These are phyloP conservation scores for Hippocampus abdominalis DNA, from an alignment of 2,113 vertebrate genomes.

Conservation along the genomic window DNA sequence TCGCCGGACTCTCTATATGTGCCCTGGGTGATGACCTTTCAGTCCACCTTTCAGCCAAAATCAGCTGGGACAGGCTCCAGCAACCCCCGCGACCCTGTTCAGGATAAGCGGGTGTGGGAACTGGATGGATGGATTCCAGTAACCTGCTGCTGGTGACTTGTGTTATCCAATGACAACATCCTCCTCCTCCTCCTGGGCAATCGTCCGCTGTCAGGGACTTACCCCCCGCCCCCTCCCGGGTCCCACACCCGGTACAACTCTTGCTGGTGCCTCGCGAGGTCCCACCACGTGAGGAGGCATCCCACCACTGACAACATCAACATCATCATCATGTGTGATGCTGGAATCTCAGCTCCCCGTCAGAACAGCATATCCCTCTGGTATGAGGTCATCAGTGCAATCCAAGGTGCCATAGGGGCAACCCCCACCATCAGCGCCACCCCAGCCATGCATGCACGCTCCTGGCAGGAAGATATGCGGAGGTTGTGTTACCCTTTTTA, in stretches of 20 bases:
- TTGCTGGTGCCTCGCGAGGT: too few relatives aligned
- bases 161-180: conserved; percentile 31
- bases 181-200: too few relatives aligned
- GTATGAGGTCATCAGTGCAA: conserved; percentile 58
- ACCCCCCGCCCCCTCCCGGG: too few relatives aligned
- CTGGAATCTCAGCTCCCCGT: conserved; percentile 42
- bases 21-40: too few relatives aligned
- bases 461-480: conserved; percentile 43
- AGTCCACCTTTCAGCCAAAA: too few relatives aligned
- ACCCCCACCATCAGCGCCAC: conserved; percentile 1
- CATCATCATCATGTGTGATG: conserved; percentile 45
- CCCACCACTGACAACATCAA: conserved; percentile 22
- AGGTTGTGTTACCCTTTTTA: conserved; percentile 27
- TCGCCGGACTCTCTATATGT: too few relatives aligned
- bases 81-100: too few relatives aligned
- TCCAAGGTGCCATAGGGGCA: conserved; percentile 54
- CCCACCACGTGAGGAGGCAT: too few relatives aligned
- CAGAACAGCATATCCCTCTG: conserved; percentile 58
- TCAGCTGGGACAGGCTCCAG: too few relatives aligned
- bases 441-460: conserved; percentile 15
- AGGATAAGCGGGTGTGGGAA: too few relatives aligned
- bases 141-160: conserved; percentile 25
- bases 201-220: too few relatives aligned
- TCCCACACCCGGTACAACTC: too few relatives aligned
- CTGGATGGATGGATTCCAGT: conserved; percentile 1